Percentiles rank a stretch among this genome's conserved stretches.
phyloP scores from a whole-genome alignment of 2,888 invertebrate species.

The Acanthopleura granulata region DNA sequence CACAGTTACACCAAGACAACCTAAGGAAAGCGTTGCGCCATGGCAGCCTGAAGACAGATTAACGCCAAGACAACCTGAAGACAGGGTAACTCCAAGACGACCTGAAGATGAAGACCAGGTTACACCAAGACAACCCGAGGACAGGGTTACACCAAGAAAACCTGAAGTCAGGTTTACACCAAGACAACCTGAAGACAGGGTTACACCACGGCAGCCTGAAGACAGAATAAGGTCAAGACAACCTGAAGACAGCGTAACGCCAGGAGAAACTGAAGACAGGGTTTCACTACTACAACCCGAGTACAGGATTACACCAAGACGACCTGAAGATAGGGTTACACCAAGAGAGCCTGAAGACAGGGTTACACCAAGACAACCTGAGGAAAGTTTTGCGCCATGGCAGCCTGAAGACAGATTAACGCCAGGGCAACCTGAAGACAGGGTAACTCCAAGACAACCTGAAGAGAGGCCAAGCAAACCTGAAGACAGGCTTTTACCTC shows the following conservation, averaged over 20 bases:
- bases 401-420: neutral
- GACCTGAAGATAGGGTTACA: neutral
- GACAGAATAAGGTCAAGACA: neutral
- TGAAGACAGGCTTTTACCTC: neutral
- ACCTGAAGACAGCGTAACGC: neutral
- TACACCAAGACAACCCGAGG: too few species aligned
- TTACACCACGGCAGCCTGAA: neutral
- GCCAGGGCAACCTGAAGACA: too few species aligned
- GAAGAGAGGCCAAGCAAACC: too few species aligned
- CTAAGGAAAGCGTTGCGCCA: too few species aligned
- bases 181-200: constrained; percentile 5
- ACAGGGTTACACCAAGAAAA: neutral
- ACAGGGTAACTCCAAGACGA: too few species aligned
- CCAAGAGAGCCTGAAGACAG: neutral
- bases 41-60: too few species aligned
- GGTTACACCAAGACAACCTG: neutral
- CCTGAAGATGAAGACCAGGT: neutral
- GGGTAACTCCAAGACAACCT: neutral
- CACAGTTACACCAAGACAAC: too few species aligned
- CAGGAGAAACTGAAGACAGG: neutral
- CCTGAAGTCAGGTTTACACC: neutral
- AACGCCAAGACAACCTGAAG: too few species aligned
- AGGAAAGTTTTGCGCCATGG: neutral
- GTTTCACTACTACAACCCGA: neutral
- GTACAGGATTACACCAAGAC: neutral